A percentile compares a stretch with the other conserved stretches of the same genome.
Evolutionary conservation across 2,113 vertebrate genomes (phyloP).

Genomic region (Oryzias celebensis): DNA sequence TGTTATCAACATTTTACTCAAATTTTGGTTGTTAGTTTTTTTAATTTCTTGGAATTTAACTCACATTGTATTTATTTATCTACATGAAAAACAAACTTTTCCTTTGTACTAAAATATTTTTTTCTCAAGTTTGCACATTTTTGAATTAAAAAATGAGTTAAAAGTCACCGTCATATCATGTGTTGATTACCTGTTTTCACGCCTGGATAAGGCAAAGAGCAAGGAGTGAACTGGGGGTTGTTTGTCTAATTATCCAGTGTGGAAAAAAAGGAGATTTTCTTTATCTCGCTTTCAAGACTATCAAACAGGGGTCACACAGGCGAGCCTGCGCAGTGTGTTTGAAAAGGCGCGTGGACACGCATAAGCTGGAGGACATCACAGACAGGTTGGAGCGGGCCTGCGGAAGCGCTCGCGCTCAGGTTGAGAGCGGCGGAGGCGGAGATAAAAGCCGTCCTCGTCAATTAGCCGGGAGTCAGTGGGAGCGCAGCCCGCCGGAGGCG

Average conservation of each 20-base stretch:
- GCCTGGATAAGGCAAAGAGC: conserved; percentile 25
- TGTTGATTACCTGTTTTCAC: conserved; percentile 17
- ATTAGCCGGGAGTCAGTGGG: conserved; percentile 73
- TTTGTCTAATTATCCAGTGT: conserved; percentile 43
- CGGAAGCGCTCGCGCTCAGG: conserved; percentile 59
- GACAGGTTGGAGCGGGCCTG: conserved; percentile 60
- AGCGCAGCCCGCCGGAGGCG: conserved; percentile 74
- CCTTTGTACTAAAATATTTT: too few species aligned
- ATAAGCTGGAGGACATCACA: conserved; percentile 55
- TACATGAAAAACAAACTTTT: not conserved
- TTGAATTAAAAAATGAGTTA: not conserved
- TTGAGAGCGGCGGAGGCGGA: conserved; percentile 62
- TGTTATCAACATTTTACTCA: too few species aligned
- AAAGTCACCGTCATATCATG: conserved; percentile 14
- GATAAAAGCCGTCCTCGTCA: conserved; percentile 75
- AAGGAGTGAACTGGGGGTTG: not conserved
- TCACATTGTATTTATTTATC: conserved; percentile 5
- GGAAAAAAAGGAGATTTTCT: conserved; percentile 22
- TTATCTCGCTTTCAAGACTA: conserved; percentile 20
- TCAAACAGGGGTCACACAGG: conserved; percentile 56
- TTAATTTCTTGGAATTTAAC: not conserved
- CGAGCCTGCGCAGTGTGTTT: conserved; percentile 30
- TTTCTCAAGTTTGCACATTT: not conserved
- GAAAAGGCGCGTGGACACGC: conserved; percentile 26
- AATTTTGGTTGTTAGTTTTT: not conserved